phyloP scores from a whole-genome alignment of 2,797 vertebrate species.

The Pangasius krempfi region DNA sequence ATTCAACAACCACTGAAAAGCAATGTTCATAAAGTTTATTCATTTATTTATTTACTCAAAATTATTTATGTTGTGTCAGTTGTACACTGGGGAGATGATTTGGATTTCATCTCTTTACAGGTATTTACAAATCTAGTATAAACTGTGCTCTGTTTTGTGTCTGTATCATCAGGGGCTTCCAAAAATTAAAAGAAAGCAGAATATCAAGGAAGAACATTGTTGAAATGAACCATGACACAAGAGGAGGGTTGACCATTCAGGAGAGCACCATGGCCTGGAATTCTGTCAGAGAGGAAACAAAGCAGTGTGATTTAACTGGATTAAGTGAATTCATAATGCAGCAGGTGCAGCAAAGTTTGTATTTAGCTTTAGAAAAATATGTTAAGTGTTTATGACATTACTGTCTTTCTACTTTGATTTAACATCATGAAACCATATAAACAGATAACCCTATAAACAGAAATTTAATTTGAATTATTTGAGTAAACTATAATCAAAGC shows the following conservation, averaged over 20 bases:
- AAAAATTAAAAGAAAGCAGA: conserved; percentile 16
- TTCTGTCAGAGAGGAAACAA: conserved; percentile 74
- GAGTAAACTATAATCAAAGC: background rate
- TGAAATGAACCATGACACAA: conserved; percentile 40
- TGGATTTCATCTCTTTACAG: conserved; percentile 54
- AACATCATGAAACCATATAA: background rate
- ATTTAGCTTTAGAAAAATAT: background rate
- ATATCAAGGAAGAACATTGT: conserved; percentile 26
- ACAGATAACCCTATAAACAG: background rate
- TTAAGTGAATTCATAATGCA: background rate
- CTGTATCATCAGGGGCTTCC: conserved; percentile 31
- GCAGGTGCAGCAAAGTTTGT: background rate
- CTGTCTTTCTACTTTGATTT: background rate
- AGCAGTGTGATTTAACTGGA: background rate
- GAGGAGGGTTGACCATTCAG: conserved; percentile 70
- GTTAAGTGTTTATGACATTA: background rate
- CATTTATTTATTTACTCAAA: conserved; percentile 70
- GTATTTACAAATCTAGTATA: conserved; percentile 57
- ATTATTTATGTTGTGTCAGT: conserved; percentile 61
- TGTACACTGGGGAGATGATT: conserved; percentile 62
- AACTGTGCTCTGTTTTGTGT: conserved; percentile 50
- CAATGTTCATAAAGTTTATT: conserved; percentile 56
- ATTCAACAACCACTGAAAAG: conserved; percentile 2
- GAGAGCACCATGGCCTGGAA: conserved; percentile 91
- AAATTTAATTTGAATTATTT: background rate